Percentiles rank a stretch among this genome's conserved stretches.
These are phyloP conservation scores for Ginglymostoma cirratum DNA, from an alignment of 2,113 vertebrate genomes.

Conservation along the genomic window DNA sequence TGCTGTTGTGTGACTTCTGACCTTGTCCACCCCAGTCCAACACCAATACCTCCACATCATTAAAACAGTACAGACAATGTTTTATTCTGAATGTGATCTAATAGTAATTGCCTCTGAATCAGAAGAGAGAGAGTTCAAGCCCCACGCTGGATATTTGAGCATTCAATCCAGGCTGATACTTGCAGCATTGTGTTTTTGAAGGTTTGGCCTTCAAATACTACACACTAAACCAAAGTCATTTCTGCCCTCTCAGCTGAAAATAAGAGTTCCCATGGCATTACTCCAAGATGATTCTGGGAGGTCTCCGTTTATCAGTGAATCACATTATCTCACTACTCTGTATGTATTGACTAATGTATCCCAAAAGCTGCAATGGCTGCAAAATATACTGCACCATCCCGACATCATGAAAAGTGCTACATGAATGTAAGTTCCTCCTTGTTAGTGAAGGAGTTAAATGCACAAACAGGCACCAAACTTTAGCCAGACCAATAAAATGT, in stretches of 20 bases:
- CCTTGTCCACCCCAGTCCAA: too few relatives aligned
- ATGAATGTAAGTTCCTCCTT: neutral
- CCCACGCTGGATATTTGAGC: neutral
- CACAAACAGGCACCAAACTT: neutral
- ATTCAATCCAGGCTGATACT: neutral
- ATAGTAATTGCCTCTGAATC: too few relatives aligned
- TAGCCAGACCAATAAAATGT: neutral
- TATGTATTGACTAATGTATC: neutral
- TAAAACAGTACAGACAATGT: too few relatives aligned
- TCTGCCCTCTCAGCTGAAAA: neutral
- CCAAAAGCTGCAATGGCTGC: neutral
- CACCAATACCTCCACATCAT: too few relatives aligned
- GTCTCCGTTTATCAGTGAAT: neutral
- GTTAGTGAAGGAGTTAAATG: neutral
- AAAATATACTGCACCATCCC: neutral
- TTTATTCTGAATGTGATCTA: too few relatives aligned
- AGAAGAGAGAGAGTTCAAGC: neutral
- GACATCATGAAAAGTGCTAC: neutral
- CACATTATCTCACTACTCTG: neutral
- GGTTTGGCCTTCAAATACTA: too few relatives aligned
- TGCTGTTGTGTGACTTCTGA: too few relatives aligned
- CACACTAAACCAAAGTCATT: too few relatives aligned
- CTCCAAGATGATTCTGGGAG: neutral
- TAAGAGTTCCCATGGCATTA: neutral
- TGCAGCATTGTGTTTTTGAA: neutral